A percentile compares a stretch with the other conserved stretches of the same genome.
These are phyloP conservation scores for Diachasmimorpha longicaudata DNA, from an alignment of 1,140 invertebrate species.

Conservation along the genomic window DNA sequence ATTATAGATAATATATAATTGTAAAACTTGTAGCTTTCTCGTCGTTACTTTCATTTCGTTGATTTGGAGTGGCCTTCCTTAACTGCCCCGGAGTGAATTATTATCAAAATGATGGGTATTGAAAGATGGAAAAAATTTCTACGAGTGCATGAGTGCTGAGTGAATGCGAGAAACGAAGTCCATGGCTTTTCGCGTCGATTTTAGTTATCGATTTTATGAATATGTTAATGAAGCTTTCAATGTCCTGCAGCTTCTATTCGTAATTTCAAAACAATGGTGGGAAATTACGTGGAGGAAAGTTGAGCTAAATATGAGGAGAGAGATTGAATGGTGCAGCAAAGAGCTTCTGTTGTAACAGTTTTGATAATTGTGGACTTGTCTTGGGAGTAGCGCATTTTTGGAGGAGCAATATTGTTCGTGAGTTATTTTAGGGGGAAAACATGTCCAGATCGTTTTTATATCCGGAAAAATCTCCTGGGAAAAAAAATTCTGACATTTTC, in stretches of 20 bases:
- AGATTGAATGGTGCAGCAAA: too few species aligned
- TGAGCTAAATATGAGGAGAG: not conserved
- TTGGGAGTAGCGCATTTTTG: too few species aligned
- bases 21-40: slow-evolving; percentile 35
- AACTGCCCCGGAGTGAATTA: not conserved
- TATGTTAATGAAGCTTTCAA: not conserved
- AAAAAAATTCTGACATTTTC: too few species aligned
- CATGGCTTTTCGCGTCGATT: not conserved
- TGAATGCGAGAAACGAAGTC: not conserved
- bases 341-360: too few species aligned
- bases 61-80: slow-evolving; percentile 35
- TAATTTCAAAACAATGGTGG: not conserved
- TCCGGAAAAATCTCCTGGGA: too few species aligned
- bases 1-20: slow-evolving; percentile 53
- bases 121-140: not conserved
- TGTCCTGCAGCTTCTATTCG: not conserved
- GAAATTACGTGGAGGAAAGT: not conserved
- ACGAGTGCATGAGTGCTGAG: not conserved
- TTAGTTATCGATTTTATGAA: not conserved
- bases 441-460: too few species aligned
- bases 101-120: slow-evolving; percentile 11
- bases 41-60: slow-evolving; percentile 11
- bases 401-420: too few species aligned
- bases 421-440: too few species aligned
- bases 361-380: too few species aligned